Conservation (phyloP, 2,113 vertebrate species). For the Sardina pilchardus region DNA sequence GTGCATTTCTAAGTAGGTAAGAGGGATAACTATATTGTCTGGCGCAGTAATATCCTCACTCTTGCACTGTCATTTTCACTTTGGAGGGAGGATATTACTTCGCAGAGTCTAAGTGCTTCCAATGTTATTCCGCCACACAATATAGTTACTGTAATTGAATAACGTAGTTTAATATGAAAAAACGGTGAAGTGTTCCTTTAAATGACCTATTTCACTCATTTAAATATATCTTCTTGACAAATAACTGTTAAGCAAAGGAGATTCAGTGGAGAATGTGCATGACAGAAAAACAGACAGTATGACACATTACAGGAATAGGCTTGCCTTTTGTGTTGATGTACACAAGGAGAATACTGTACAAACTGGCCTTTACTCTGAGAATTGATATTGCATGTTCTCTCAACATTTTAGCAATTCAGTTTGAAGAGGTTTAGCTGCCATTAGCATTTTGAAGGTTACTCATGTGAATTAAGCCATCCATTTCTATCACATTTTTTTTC, state of each 20-base stretch:
- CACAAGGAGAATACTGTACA: neutral
- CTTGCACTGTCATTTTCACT: too few species aligned
- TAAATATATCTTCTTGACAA: neutral
- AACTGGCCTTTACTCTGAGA: neutral
- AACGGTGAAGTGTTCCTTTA: too few species aligned
- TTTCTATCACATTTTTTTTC: neutral
- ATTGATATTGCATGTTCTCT: neutral
- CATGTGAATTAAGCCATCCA: neutral
- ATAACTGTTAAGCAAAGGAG: neutral
- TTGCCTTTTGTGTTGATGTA: neutral
- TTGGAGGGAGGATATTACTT: too few species aligned
- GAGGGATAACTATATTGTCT: too few species aligned
- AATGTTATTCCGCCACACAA: too few species aligned
- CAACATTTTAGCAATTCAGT: neutral
- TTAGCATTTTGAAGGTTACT: neutral
- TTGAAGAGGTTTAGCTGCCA: neutral
- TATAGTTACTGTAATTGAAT: too few species aligned
- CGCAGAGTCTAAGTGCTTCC: too few species aligned
- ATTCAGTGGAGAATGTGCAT: neutral
- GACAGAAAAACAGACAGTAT: neutral
- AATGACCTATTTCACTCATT: too few species aligned
- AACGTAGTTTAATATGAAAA: too few species aligned
- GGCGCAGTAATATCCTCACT: too few species aligned
- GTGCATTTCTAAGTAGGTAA: too few species aligned
- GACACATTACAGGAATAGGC: neutral